Percentiles rank a stretch among this genome's conserved stretches.
Conservation (phyloP, 2,888 invertebrate species). For the Enchytraeus crypticus region DNA sequence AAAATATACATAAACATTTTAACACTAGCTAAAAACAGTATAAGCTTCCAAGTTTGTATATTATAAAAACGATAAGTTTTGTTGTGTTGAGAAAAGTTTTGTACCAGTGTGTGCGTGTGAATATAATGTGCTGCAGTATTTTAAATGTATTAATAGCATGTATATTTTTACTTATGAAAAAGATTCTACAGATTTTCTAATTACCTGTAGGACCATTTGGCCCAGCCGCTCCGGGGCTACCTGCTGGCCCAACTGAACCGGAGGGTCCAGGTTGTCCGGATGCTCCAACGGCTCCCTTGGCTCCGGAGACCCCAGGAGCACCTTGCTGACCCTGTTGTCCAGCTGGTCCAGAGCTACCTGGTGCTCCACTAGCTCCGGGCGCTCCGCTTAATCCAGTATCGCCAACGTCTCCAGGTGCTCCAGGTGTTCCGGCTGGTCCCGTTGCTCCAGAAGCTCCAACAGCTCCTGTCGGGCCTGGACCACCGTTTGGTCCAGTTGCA, state of each 20-base stretch:
- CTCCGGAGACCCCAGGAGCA: background rate
- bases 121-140: too few species aligned
- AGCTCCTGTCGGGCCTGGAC: background rate
- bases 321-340: background rate
- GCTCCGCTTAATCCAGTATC: background rate
- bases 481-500: too few species aligned
- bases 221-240: slow-evolving; percentile 4
- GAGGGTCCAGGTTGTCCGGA: background rate
- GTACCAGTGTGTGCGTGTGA: too few species aligned
- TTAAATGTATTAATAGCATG: too few species aligned
- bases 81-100: too few species aligned
- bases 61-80: too few species aligned
- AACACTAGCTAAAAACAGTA: too few species aligned
- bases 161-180: too few species aligned
- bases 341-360: background rate
- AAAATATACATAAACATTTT: too few species aligned
- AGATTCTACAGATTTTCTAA: too few species aligned
- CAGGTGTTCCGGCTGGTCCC: background rate
- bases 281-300: background rate
- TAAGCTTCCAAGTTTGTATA: too few species aligned
- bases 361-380: background rate
- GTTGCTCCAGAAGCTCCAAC: background rate
- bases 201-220: too few species aligned
- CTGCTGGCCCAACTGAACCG: background rate
- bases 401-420: background rate